Evolutionary conservation across 2,888 invertebrate species (phyloP).

Genomic region (Dynastes grantii): DNA sequence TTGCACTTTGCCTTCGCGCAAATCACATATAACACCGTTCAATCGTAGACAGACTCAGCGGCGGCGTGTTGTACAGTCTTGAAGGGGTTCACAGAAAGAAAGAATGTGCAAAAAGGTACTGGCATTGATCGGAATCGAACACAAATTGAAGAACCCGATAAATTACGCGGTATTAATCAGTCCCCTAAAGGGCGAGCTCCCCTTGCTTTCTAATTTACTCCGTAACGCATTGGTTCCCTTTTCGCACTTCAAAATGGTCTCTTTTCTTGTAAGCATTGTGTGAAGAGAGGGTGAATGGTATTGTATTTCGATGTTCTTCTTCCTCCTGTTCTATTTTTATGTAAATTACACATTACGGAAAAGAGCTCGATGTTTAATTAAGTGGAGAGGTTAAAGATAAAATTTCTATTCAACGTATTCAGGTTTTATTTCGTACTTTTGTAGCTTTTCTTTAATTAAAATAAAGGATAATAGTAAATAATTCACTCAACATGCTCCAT

Average conservation of each 20-base stretch:
- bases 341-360: not conserved
- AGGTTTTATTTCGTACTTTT: not conserved
- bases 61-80: not conserved
- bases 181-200: conserved; percentile 16
- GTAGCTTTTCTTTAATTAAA: not conserved
- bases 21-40: conserved; percentile 18
- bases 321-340: conserved; percentile 1
- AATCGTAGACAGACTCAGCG: not conserved
- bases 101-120: not conserved
- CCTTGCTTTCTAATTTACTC: conserved; percentile 3
- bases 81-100: conserved; percentile 17
- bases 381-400: conserved; percentile 2
- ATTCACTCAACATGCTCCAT: no score
- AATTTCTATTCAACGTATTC: not conserved
- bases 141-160: conserved; percentile 47
- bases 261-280: conserved; percentile 4
- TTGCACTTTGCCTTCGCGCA: conserved; percentile 11
- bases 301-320: not conserved
- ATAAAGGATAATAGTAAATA: not conserved
- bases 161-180: conserved; percentile 48
- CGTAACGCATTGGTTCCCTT: not conserved
- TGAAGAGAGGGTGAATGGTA: not conserved
- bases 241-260: not conserved
- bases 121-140: conserved; percentile 26
- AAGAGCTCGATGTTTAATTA: conserved; percentile 6